Percentiles rank a stretch among this genome's conserved stretches.
These are phyloP conservation scores for Tineola bisselliella DNA, from an alignment of 2,888 invertebrate genomes.

Conservation along the genomic window DNA sequence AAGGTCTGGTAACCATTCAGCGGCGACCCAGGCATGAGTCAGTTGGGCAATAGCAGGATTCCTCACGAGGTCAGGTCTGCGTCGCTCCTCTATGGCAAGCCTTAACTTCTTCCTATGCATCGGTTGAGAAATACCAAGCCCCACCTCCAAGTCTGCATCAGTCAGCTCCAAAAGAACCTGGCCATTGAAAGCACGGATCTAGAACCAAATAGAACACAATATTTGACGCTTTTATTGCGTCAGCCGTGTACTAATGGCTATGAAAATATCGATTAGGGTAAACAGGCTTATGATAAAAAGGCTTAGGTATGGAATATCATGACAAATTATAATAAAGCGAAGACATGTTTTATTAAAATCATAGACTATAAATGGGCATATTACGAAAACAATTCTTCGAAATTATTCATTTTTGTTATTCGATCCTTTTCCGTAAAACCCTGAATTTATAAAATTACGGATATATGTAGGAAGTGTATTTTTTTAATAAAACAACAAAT, in stretches of 20 bases:
- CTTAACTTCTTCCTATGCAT: slow-evolving; percentile 94
- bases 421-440: too few species aligned
- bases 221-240: slow-evolving; percentile 65
- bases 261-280: neutral
- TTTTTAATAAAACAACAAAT: too few species aligned
- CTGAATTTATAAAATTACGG: too few species aligned
- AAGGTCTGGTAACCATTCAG: slow-evolving; percentile 92
- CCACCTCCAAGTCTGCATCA: slow-evolving; percentile 90
- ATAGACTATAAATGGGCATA: too few species aligned
- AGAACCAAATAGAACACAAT: slow-evolving; percentile 71
- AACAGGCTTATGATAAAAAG: too few species aligned
- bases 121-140: slow-evolving; percentile 89
- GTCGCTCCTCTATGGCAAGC: slow-evolving; percentile 91
- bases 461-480: too few species aligned
- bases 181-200: slow-evolving; percentile 74
- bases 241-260: slow-evolving; percentile 21
- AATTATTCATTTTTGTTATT: too few species aligned
- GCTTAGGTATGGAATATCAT: too few species aligned
- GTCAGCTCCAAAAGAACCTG: slow-evolving; percentile 91
- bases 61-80: slow-evolving; percentile 86
- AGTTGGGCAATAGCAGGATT: slow-evolving; percentile 89
- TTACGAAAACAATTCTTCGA: too few species aligned
- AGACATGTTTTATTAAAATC: too few species aligned
- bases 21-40: slow-evolving; percentile 92
- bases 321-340: too few species aligned